Percentiles rank a stretch among this genome's conserved stretches.
Evolutionary conservation across 2,797 vertebrate genomes (phyloP).

Genomic region (Rhinatrema bivittatum): DNA sequence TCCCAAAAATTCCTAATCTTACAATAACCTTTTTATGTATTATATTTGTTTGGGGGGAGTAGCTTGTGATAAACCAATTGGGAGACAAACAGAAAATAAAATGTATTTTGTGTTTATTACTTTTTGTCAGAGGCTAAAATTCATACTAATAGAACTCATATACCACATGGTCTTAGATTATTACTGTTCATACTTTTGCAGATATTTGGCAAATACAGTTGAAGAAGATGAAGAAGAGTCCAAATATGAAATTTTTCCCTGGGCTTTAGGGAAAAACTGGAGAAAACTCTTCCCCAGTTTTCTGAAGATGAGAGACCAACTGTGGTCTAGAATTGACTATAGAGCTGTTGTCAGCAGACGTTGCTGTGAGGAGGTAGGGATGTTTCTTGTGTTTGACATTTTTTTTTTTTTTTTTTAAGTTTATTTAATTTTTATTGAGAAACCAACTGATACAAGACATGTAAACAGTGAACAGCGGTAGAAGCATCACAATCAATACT

Average conservation of each 20-base stretch:
- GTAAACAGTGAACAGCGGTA: too few species aligned
- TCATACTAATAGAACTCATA: too few species aligned
- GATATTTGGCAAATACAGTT: slow-evolving; percentile 94
- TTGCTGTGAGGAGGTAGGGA: slow-evolving; percentile 89
- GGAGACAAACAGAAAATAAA: too few species aligned
- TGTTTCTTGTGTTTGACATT: slow-evolving; percentile 7
- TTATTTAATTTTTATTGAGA: slow-evolving; percentile 1
- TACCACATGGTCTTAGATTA: too few species aligned
- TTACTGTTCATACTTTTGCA: slow-evolving; percentile 41
- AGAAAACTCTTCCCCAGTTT: slow-evolving; percentile 78
- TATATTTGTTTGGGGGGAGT: too few species aligned
- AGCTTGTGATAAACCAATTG: too few species aligned
- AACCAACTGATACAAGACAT: too few species aligned
- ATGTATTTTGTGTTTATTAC: too few species aligned
- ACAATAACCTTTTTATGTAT: too few species aligned
- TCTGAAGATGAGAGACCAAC: slow-evolving; percentile 76
- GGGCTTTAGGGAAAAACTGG: slow-evolving; percentile 89
- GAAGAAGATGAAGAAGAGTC: slow-evolving; percentile 92
- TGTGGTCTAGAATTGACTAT: slow-evolving; percentile 86
- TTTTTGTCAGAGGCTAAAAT: too few species aligned
- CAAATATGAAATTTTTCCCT: slow-evolving; percentile 94
- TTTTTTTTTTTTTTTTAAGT: slow-evolving; percentile 5
- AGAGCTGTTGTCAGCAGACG: slow-evolving; percentile 86
- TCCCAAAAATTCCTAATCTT: too few species aligned
- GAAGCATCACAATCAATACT: too few species aligned